A percentile compares a stretch with the other conserved stretches of the same genome.
These are phyloP conservation scores for Mastomys natalensis DNA, from an alignment of 2,113 vertebrate genomes.

Conservation along the genomic window DNA sequence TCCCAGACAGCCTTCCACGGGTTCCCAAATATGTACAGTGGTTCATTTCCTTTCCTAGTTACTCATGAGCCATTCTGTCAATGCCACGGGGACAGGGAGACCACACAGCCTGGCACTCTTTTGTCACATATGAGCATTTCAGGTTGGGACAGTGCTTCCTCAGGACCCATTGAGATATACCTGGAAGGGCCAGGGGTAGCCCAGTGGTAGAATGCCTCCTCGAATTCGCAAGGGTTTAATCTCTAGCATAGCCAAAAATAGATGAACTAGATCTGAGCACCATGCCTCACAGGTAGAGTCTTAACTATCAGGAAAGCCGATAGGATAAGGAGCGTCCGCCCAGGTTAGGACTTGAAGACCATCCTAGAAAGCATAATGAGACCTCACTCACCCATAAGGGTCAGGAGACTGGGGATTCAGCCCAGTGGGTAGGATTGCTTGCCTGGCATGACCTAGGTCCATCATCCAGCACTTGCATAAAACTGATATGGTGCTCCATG, in stretches of 20 bases:
- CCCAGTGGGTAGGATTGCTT: not conserved
- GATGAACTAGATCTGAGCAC: not conserved
- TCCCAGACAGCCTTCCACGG: not conserved
- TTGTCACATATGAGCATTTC: not conserved
- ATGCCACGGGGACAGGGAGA: not conserved
- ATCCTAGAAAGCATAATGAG: not conserved
- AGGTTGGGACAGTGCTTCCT: not conserved
- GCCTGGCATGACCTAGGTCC: not conserved
- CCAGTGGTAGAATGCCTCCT: not conserved
- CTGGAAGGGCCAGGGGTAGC: not conserved
- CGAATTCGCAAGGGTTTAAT: not conserved
- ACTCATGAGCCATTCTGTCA: not conserved
- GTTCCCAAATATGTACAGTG: not conserved
- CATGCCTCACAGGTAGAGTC: too few species aligned
- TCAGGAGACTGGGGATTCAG: not conserved
- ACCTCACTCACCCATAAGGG: not conserved
- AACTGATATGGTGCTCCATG: not conserved
- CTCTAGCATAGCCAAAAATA: not conserved
- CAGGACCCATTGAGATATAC: not conserved
- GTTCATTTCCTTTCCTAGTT: not conserved
- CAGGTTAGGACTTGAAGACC: not conserved
- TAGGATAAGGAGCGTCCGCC: not conserved
- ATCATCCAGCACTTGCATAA: not conserved
- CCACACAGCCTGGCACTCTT: not conserved
- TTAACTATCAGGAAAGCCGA: not conserved